phyloP scores from a whole-genome alignment of 2,113 vertebrate species.

The Lophius piscatorius region DNA sequence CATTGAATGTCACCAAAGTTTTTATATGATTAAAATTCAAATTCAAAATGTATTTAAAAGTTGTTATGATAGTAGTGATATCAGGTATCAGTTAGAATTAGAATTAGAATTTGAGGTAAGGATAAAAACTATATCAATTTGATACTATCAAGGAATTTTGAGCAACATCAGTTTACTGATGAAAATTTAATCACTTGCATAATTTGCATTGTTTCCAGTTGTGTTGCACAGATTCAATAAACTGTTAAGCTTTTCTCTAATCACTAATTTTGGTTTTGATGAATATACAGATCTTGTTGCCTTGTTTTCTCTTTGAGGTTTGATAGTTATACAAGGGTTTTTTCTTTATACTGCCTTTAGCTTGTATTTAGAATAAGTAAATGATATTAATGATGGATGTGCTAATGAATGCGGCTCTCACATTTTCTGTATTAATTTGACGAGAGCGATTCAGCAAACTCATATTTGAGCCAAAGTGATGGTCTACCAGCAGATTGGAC shows the following conservation, averaged over 20 bases:
- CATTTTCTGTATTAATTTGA: not conserved
- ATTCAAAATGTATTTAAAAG: no score
- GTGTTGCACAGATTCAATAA: conserved; percentile 60
- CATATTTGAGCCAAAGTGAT: not conserved
- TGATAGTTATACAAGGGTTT: conserved; percentile 26
- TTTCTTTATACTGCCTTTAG: conserved; percentile 14
- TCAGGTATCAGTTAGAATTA: not conserved
- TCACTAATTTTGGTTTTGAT: conserved; percentile 46
- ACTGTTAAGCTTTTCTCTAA: conserved; percentile 36
- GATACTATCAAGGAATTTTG: conserved; percentile 6
- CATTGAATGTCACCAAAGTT: no score
- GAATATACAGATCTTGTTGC: conserved; percentile 32
- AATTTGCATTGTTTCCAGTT: conserved; percentile 23
- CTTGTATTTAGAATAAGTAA: conserved; percentile 35
- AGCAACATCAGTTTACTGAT: conserved; percentile 4
- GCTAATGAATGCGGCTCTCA: not conserved
- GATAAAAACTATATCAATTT: conserved; percentile 24
- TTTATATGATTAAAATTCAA: no score
- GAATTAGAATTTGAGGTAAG: conserved; percentile 18
- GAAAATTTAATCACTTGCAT: conserved; percentile 42
- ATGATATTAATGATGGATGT: conserved; percentile 4
- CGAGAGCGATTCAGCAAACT: no score
- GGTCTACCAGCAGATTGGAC: conserved; percentile 11
- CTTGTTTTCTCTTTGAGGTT: conserved; percentile 7
- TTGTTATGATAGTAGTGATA: not conserved